phyloP scores from a whole-genome alignment of 1,140 invertebrate genomes.

The Drosophila serrata region DNA sequence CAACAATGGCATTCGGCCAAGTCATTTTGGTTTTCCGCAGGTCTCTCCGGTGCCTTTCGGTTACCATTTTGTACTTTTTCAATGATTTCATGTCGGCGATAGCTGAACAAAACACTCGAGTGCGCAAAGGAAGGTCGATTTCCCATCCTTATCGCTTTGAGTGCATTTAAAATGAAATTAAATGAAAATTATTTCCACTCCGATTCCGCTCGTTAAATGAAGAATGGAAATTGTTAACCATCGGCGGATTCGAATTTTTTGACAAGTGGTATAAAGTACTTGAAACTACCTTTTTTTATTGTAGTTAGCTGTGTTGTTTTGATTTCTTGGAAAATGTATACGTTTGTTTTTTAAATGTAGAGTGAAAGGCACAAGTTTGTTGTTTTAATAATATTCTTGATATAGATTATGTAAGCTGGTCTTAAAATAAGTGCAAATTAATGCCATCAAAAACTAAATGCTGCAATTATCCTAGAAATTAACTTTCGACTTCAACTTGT shows the following conservation, averaged over 20 bases:
- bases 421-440: background rate
- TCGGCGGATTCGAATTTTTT: constrained; percentile 7
- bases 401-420: background rate
- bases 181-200: constrained; percentile 58
- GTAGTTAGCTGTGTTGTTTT: constrained; percentile 6
- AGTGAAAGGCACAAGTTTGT: background rate
- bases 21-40: constrained; percentile 46
- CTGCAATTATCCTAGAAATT: background rate
- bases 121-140: constrained; percentile 23
- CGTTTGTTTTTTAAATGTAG: background rate
- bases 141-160: constrained; percentile 34
- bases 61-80: constrained; percentile 56
- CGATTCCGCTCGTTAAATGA: constrained; percentile 24
- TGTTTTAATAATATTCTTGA: background rate
- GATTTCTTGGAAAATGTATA: background rate
- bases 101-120: constrained; percentile 54
- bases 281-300: background rate
- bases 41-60: constrained; percentile 44
- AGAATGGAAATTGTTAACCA: constrained; percentile 9
- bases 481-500: too few species aligned
- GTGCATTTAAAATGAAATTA: constrained; percentile 73
- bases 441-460: background rate
- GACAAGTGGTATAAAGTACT: constrained; percentile 14
- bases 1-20: constrained; percentile 55
- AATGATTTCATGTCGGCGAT: constrained; percentile 48